These are phyloP conservation scores for Heliocidaris tuberculata DNA, from an alignment of 35 echinoderm and acorn worm genomes.

Conservation along the genomic window DNA sequence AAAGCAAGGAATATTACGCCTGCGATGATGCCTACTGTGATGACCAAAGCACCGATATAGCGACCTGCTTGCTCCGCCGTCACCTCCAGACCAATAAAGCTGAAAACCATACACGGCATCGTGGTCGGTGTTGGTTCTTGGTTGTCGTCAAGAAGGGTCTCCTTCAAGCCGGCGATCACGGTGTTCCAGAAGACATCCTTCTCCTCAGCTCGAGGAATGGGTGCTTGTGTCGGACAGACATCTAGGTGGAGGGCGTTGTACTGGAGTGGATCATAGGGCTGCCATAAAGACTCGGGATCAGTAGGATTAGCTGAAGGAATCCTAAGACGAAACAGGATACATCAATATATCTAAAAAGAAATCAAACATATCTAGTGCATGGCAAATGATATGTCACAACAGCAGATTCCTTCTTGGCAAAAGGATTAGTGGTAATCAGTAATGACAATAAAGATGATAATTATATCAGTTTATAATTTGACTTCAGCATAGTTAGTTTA, in stretches of 20 bases:
- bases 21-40: not conserved
- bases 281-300: not conserved
- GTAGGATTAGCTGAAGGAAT: not conserved
- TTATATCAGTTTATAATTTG: no score
- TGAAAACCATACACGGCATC: not conserved
- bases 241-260: slow-evolving; percentile 10
- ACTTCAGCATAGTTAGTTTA: no score
- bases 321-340: not conserved
- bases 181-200: slow-evolving; percentile 38
- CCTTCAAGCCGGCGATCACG: slow-evolving; percentile 10
- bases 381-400: no score
- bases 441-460: no score
- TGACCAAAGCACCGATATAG: not conserved
- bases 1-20: not conserved
- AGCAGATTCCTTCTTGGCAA: no score
- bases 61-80: not conserved
- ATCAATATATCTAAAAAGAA: no score
- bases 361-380: no score
- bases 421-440: no score
- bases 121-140: not conserved
- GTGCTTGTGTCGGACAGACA: not conserved
- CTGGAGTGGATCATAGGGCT: not conserved
- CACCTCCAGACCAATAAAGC: not conserved
- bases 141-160: not conserved
- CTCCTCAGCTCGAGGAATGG: not conserved